Evolutionary conservation across 2,113 vertebrate species (phyloP), one percentile per base, ranked within the genome.

Genomic region (Clarias gariepinus): DNA sequence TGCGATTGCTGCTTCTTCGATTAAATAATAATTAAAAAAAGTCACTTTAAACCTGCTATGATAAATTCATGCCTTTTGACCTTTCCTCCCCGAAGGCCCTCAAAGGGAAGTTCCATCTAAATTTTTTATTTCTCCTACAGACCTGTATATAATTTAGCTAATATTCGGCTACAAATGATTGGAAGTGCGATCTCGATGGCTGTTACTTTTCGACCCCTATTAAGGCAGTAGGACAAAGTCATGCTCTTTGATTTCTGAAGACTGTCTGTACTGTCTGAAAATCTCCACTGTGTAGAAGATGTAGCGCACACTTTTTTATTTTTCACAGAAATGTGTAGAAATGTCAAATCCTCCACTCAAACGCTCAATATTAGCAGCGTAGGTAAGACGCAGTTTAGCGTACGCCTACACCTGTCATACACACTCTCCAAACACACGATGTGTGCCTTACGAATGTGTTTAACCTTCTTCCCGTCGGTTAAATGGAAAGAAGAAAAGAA

Each of bases 21-120:
- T 92, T 88, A 2, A 47, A 47, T 47, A 47, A 30, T 16, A 63
- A 9, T 18, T 11, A 41, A 92, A 93, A 93, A 91, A 89, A 91
- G 93, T 95, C 94, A 96, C 94, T 95, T 96, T 96, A 95, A 94
- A 92, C 91, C 89, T 93, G 93, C 91, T 89, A 82, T 89, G 90
- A 91, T 92, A 93, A 76, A 77, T 92, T 91, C 74, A 25, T 66
- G 89, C 91, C 90, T 93, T 92, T 93, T 90, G 90, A 82, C 87
- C 90, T 81, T 57, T 55, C 30, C 36, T 33, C 79, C 57, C 18
- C 64, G 23, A 33, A 71, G 16, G 76, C 47, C 77, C 28, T 74
- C 25, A 53, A 87, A 82, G 41, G 68, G 41, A 60, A 76, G 36
- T 18, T 53, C 33, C 66, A 63, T 18, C 79, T 41, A 4, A 28